Percentiles rank a stretch among this genome's conserved stretches.
Conservation (phyloP, 2,797 vertebrate species). For the Ceryle rudis region DNA sequence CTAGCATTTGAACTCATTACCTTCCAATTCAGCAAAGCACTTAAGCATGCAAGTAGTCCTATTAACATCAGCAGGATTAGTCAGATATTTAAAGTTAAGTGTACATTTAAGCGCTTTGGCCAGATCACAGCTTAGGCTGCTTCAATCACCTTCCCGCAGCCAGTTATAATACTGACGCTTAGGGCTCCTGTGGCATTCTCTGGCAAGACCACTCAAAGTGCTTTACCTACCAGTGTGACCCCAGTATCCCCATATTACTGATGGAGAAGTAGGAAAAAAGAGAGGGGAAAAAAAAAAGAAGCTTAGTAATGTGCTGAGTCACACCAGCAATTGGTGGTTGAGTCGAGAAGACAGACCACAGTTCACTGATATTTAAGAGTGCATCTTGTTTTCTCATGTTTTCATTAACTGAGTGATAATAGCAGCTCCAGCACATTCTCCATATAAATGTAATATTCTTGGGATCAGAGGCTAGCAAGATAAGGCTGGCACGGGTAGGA, state of each 20-base stretch:
- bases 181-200: neutral
- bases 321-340: neutral
- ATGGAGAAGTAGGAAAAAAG: neutral
- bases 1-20: slow-evolving; percentile 26
- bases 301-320: neutral
- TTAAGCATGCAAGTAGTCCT: neutral
- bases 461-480: neutral
- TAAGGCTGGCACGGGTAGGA: neutral
- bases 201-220: neutral
- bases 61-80: slow-evolving; percentile 14
- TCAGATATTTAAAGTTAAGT: slow-evolving; percentile 14
- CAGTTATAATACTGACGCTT: neutral
- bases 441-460: neutral
- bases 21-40: slow-evolving; percentile 4
- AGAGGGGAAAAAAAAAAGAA: neutral
- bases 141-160: neutral
- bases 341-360: neutral
- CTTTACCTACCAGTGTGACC: neutral
- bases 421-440: neutral
- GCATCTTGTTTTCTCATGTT: neutral
- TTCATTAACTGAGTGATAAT: neutral
- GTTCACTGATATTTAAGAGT: neutral
- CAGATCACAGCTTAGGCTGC: neutral
- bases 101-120: neutral
- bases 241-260: neutral